Conservation (phyloP, 2,113 vertebrate genomes). For the Corapipo altera region DNA sequence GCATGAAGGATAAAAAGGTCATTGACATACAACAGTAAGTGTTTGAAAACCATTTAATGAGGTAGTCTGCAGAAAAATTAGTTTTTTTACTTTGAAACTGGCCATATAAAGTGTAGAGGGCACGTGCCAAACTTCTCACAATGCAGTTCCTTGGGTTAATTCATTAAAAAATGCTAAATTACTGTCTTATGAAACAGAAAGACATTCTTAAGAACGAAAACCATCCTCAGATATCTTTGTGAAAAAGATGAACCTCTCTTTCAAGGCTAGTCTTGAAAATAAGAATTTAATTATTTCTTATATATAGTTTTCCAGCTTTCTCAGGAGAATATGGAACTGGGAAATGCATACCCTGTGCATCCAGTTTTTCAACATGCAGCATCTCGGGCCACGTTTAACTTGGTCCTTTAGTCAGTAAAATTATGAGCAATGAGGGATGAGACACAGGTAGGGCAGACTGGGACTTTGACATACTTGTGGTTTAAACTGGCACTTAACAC, state of each 20-base stretch:
- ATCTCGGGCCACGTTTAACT: background rate
- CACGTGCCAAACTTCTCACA: background rate
- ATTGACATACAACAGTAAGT: background rate
- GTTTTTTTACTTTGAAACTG: background rate
- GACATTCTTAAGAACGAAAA: background rate
- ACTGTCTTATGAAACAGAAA: background rate
- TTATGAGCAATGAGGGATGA: background rate
- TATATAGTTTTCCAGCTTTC: background rate
- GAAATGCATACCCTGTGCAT: background rate
- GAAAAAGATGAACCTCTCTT: background rate
- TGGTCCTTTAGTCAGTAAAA: background rate
- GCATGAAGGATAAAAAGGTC: background rate
- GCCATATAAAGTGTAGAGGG: background rate
- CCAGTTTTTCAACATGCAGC: background rate
- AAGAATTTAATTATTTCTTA: background rate
- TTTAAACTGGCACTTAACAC: background rate
- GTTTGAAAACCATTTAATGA: constrained; percentile 35
- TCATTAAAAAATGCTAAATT: background rate
- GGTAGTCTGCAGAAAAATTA: background rate
- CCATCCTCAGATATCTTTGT: background rate
- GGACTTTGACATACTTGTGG: background rate
- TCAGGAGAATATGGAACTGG: background rate
- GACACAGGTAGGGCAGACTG: background rate
- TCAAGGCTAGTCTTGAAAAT: background rate
- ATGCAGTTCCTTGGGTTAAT: background rate